phyloP scores from a whole-genome alignment of 2,113 vertebrate genomes.

The Corvus moneduloides region DNA sequence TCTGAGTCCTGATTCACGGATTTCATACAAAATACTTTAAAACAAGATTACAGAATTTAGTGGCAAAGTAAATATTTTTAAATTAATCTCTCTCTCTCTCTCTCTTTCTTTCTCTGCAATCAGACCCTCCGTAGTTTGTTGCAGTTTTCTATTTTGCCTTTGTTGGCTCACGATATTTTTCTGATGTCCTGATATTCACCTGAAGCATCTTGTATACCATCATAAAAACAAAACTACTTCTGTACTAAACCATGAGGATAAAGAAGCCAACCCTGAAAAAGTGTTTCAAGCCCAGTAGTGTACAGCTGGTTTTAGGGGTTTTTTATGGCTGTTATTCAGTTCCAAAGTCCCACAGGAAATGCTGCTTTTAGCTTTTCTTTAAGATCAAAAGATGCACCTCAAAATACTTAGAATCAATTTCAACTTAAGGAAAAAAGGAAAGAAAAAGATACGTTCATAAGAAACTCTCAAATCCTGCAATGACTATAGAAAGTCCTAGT shows the following conservation, averaged over 20 bases:
- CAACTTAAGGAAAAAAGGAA: background rate
- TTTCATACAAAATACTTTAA: background rate
- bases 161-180: background rate
- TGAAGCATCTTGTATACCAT: background rate
- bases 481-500: background rate
- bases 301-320: background rate
- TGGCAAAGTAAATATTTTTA: background rate
- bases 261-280: background rate
- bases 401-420: constrained; percentile 17
- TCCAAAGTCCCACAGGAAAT: background rate
- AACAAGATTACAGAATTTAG: background rate
- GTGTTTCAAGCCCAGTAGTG: background rate
- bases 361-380: constrained; percentile 6
- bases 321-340: background rate
- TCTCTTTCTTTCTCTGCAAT: background rate
- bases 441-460: background rate
- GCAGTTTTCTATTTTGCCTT: background rate
- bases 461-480: background rate
- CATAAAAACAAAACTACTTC: background rate
- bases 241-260: background rate
- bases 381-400: background rate
- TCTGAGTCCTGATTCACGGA: background rate
- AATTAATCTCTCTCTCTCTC: background rate
- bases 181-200: background rate
- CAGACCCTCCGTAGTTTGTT: background rate